Evolutionary conservation across 2,888 invertebrate genomes (phyloP), one percentile per base, ranked within the genome.

Genomic region (Metalampra italica): DNA sequence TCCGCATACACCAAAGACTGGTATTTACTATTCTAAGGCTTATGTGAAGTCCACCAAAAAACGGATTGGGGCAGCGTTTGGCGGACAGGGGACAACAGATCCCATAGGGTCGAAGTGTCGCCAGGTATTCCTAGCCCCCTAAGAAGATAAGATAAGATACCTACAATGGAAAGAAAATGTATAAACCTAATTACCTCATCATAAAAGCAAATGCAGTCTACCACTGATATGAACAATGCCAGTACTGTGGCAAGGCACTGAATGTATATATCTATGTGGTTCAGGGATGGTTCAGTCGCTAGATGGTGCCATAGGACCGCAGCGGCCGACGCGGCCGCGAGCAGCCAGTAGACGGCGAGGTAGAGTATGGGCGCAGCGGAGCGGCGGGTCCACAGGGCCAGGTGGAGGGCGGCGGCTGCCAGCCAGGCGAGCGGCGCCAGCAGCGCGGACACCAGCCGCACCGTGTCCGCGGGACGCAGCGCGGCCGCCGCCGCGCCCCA

Each of bases 331-430:
- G 65, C 62, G n/a, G 82, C 66, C 0, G 81, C 62, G 40, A 88
- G 75, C 14, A 82, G 64, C 85, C 88, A 90, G 62, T 89, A 90
- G 51, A 90, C 69, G n/a, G 76, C 78, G 30, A 89, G 77, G 64
- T 87, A 89, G 34, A 89, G 78, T 50, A 84, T 63, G 15, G 85
- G 86, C 0, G 88, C 79, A n/a, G 82, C 75, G 13, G 78, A 73
- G 47, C 76, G 76, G 12, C 88, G 71, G 1, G 72, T 75, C 85
- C 86, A 85, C 11, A 89, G 69, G 0, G 80, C 68, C 0, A 82
- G 71, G 60, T 89, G 88, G 45, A 89, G 77, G 5, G 71, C 77
- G 0, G 83, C 79, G 7, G 88, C 84, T 1, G 86, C 83, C 7
- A 87, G 59, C 88, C 88, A 87, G 30, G 81, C 82, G 36, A 80